These are phyloP conservation scores for Conops quadrifasciatus DNA, from an alignment of 2,888 invertebrate species.

Conservation along the genomic window DNA sequence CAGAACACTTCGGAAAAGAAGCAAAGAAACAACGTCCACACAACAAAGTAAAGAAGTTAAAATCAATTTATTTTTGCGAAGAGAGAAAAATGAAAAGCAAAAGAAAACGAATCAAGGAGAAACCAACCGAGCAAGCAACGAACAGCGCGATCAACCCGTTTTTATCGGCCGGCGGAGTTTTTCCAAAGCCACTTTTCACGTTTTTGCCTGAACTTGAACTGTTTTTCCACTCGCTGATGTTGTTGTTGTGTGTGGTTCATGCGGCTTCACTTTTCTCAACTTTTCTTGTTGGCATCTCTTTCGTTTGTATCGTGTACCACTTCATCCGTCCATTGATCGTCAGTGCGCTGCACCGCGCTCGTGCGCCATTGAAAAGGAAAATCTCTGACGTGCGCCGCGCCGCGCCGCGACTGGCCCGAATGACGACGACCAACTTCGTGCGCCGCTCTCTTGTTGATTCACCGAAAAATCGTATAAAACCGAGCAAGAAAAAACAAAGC, in stretches of 20 bases:
- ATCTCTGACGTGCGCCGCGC: not conserved
- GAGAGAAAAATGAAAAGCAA: not conserved
- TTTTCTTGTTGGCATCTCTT: conserved; percentile 1
- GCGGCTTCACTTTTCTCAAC: conserved; percentile 1
- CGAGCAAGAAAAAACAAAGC: too few relatives aligned
- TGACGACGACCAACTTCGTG: not conserved
- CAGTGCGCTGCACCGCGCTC: not conserved
- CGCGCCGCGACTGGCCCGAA: not conserved
- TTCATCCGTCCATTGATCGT: not conserved
- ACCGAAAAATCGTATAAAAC: too few relatives aligned
- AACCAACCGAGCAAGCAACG: not conserved
- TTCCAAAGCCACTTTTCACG: conserved; percentile 7
- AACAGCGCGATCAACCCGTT: not conserved
- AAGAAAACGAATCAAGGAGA: conserved; percentile 7
- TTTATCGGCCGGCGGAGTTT: not conserved
- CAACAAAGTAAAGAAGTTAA: not conserved
- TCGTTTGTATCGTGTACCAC: not conserved
- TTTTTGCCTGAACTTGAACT: conserved; percentile 22
- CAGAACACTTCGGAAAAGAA: too few relatives aligned
- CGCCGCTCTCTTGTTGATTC: not conserved
- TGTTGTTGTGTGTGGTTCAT: not conserved
- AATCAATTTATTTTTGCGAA: not conserved
- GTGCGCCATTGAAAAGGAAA: conserved; percentile 12
- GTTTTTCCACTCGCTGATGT: conserved; percentile 1
- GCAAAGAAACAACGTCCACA: not conserved